These are phyloP conservation scores for Aphidius gifuensis DNA, from an alignment of 1,140 invertebrate genomes.

Conservation along the genomic window DNA sequence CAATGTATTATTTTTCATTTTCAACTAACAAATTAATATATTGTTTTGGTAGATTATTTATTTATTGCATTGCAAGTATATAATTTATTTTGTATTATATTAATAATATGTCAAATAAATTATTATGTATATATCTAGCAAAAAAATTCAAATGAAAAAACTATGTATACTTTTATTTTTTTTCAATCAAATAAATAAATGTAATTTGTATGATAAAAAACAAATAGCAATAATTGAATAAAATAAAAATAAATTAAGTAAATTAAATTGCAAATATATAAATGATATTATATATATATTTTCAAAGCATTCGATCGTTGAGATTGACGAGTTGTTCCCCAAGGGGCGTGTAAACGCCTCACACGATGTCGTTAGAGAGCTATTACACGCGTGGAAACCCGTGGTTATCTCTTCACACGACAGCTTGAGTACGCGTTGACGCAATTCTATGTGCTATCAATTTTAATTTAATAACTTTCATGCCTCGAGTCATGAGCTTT, in stretches of 20 bases:
- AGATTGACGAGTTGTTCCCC: slow-evolving; percentile 18
- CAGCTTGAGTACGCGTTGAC: slow-evolving; percentile 13
- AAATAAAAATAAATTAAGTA: neutral
- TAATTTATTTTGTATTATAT: no score
- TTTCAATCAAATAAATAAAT: no score
- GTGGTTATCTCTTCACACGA: slow-evolving; percentile 31
- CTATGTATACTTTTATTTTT: no score
- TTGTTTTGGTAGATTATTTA: no score
- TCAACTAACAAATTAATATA: no score
- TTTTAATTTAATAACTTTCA: slow-evolving; percentile 37
- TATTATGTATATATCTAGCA: no score
- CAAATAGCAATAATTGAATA: neutral
- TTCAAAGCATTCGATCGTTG: slow-evolving; percentile 13
- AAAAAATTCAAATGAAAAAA: no score
- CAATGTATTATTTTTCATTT: no score
- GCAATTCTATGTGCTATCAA: slow-evolving; percentile 11
- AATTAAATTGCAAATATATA: slow-evolving; percentile 15
- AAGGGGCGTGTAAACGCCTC: slow-evolving; percentile 26
- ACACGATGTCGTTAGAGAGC: slow-evolving; percentile 33
- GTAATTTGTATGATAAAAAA: slow-evolving; percentile 2
- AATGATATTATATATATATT: slow-evolving; percentile 38
- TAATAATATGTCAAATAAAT: no score
- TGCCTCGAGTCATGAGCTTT: slow-evolving; percentile 30
- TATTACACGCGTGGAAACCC: slow-evolving; percentile 33
- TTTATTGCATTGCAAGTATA: no score